phyloP scores from a whole-genome alignment of 64 coral and sea anemone species.

The Pachyseris speciosa region DNA sequence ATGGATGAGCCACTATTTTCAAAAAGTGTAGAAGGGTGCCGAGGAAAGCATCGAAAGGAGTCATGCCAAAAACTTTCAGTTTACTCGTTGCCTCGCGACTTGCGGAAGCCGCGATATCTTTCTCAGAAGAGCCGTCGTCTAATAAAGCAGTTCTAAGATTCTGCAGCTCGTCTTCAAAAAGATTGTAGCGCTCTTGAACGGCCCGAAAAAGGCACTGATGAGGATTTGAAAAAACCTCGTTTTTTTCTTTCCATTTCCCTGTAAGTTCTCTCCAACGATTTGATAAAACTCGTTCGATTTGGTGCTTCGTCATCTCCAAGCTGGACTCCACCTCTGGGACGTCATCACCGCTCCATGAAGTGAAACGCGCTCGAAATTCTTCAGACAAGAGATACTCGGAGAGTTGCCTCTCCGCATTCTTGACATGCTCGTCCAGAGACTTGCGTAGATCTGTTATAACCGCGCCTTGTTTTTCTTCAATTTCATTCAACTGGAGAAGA shows the following conservation, averaged over 20 bases:
- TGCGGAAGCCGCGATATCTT: too few relatives aligned
- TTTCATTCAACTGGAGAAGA: background rate
- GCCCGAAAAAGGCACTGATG: background rate
- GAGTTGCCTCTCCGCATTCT: background rate
- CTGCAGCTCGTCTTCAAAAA: background rate
- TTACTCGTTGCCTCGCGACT: too few relatives aligned
- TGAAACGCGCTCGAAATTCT: background rate
- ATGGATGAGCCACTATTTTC: too few relatives aligned
- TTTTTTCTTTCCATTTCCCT: slow-evolving; percentile 2
- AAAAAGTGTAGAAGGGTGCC: too few relatives aligned
- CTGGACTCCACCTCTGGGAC: background rate
- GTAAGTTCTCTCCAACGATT: background rate
- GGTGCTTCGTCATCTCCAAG: background rate
- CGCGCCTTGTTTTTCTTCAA: background rate
- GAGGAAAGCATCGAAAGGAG: too few relatives aligned
- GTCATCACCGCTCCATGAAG: background rate
- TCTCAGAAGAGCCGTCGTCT: background rate
- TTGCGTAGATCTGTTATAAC: background rate
- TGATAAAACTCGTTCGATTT: background rate
- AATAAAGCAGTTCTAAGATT: background rate
- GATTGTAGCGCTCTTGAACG: background rate
- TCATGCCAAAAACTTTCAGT: too few relatives aligned
- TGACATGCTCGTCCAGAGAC: background rate
- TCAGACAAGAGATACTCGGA: background rate
- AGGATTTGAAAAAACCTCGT: background rate